Conservation (phyloP, 2,113 vertebrate species). For the Ahaetulla prasina region DNA sequence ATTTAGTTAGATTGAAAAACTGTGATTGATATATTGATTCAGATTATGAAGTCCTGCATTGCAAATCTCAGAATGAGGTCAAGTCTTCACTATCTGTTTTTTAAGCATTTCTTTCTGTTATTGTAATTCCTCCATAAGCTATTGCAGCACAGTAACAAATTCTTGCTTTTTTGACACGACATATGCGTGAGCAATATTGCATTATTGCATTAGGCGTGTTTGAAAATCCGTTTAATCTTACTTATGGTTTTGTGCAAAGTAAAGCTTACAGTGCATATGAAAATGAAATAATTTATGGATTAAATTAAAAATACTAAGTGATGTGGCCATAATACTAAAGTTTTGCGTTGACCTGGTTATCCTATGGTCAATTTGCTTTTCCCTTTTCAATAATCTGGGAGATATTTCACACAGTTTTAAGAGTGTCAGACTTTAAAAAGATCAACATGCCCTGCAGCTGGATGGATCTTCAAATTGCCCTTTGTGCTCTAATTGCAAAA, state of each 20-base stretch:
- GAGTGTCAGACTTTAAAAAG: background rate
- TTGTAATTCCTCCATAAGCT: background rate
- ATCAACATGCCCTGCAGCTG: background rate
- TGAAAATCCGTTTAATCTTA: background rate
- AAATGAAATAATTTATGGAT: background rate
- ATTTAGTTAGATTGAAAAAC: background rate
- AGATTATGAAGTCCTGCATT: background rate
- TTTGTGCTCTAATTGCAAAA: background rate
- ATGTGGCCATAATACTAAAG: background rate
- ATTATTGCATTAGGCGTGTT: background rate
- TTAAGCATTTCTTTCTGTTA: background rate
- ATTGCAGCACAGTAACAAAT: background rate
- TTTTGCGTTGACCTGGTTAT: background rate
- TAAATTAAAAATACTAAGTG: background rate
- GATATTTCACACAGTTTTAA: background rate
- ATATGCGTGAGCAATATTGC: background rate
- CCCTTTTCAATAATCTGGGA: background rate
- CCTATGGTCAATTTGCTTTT: background rate
- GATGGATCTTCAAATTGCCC: background rate
- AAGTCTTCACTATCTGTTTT: background rate
- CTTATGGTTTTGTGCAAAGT: background rate
- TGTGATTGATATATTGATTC: background rate
- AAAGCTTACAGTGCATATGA: background rate
- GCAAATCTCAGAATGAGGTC: background rate
- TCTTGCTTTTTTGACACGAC: conserved; percentile 26